Conservation (phyloP, 2,888 invertebrate species). For the Eilema griseolum region DNA sequence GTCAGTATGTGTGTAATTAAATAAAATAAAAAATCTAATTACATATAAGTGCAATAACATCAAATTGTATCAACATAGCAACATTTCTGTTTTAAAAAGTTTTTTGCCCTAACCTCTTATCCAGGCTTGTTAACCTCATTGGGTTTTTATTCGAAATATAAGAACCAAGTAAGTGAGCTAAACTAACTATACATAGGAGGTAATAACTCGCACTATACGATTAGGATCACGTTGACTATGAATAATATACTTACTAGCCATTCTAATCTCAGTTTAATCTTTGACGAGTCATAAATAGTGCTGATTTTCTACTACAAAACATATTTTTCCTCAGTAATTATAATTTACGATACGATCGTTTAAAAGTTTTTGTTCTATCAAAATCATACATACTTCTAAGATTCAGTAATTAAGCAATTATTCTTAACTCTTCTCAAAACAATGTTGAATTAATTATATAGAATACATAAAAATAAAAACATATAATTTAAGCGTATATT, state of each 20-base stretch:
- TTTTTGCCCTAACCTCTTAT: not conserved
- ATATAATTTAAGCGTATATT: not conserved
- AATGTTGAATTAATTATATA: not conserved
- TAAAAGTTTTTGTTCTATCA: not conserved
- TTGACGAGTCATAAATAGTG: not conserved
- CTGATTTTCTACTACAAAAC: slow-evolving; percentile 1
- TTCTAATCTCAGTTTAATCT: not conserved
- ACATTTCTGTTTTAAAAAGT: not conserved
- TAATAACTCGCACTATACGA: not conserved
- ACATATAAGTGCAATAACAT: too few species aligned
- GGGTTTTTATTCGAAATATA: not conserved
- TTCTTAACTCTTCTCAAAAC: not conserved
- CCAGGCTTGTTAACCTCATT: not conserved
- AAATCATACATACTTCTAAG: not conserved
- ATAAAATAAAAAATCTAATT: too few species aligned
- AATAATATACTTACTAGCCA: not conserved
- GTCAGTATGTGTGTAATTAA: too few species aligned
- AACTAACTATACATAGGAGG: not conserved
- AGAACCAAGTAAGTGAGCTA: not conserved
- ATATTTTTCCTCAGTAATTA: not conserved
- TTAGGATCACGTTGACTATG: not conserved
- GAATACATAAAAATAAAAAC: not conserved
- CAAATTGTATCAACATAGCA: not conserved
- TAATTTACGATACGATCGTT: not conserved
- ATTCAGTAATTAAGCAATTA: not conserved